A percentile compares a stretch with the other conserved stretches of the same genome.
Evolutionary conservation across 2,797 vertebrate genomes (phyloP).

Genomic region (Crenichthys baileyi): DNA sequence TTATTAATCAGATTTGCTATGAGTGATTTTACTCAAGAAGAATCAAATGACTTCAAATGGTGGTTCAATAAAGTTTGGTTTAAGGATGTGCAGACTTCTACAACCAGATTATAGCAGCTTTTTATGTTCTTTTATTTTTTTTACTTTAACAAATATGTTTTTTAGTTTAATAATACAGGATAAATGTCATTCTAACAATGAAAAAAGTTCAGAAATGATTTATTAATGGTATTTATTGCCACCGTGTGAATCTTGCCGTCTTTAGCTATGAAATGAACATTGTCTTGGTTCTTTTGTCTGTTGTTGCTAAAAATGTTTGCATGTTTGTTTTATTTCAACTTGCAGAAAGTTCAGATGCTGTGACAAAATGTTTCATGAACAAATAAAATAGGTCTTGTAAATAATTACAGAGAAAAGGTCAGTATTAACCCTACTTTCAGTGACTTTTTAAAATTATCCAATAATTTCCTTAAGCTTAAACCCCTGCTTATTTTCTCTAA

Average conservation of each 20-base stretch:
- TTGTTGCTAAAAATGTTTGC: not conserved
- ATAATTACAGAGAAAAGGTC: not conserved
- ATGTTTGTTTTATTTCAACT: not conserved
- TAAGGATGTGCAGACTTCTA: not conserved
- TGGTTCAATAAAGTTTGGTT: not conserved
- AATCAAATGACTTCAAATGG: not conserved
- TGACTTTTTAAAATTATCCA: not conserved
- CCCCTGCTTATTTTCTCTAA: not conserved
- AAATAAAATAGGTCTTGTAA: not conserved
- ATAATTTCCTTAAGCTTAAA: not conserved
- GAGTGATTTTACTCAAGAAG: not conserved
- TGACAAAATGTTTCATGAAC: not conserved
- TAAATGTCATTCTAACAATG: not conserved
- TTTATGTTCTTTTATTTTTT: not conserved
- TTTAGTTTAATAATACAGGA: not conserved
- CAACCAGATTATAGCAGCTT: not conserved
- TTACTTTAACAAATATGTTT: not conserved
- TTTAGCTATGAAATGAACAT: not conserved
- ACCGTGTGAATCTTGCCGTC: not conserved
- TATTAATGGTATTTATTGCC: not conserved
- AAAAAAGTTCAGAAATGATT: not conserved
- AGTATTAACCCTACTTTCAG: not conserved
- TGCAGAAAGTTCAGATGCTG: not conserved
- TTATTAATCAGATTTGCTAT: not conserved
- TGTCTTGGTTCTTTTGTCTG: not conserved